These are phyloP conservation scores for Eulithis prunata DNA, from an alignment of 2,888 invertebrate genomes.

Conservation along the genomic window DNA sequence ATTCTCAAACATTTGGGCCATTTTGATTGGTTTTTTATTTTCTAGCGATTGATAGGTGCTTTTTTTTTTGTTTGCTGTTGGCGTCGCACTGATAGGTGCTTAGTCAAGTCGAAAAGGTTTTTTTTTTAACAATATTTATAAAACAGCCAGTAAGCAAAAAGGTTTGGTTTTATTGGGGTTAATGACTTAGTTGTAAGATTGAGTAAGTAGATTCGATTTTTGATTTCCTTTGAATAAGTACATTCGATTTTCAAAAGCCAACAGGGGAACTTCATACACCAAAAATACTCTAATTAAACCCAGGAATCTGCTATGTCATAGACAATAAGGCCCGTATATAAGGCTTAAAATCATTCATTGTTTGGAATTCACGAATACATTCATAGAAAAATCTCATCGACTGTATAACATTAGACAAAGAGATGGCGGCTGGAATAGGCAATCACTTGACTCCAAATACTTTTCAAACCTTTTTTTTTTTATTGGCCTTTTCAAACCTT, in stretches of 20 bases:
- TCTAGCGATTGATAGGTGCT: too few relatives aligned
- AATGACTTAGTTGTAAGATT: too few relatives aligned
- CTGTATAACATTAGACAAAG: slow-evolving; percentile 34
- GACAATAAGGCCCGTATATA: slow-evolving; percentile 28
- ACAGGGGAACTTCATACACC: slow-evolving; percentile 1
- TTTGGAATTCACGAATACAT: slow-evolving; percentile 38
- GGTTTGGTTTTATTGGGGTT: too few relatives aligned
- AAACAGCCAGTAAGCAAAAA: too few relatives aligned
- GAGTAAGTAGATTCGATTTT: not conserved
- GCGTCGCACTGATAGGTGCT: too few relatives aligned
- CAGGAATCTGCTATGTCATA: too few relatives aligned
- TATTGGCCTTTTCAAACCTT: not conserved
- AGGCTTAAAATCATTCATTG: slow-evolving; percentile 35
- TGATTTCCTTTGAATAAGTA: not conserved
- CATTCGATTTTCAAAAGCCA: slow-evolving; percentile 5
- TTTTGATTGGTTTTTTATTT: too few relatives aligned
- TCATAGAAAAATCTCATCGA: slow-evolving; percentile 41
- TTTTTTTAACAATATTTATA: too few relatives aligned
- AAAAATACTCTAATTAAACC: slow-evolving; percentile 23
- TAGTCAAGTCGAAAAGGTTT: too few relatives aligned
- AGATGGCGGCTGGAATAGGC: slow-evolving; percentile 17
- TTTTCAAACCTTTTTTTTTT: not conserved
- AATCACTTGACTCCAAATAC: slow-evolving; percentile 9
- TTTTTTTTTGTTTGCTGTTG: too few relatives aligned
- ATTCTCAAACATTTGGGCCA: too few relatives aligned